These are phyloP conservation scores for Nycticorax nycticorax DNA, from an alignment of 2,113 vertebrate species.

Conservation along the genomic window DNA sequence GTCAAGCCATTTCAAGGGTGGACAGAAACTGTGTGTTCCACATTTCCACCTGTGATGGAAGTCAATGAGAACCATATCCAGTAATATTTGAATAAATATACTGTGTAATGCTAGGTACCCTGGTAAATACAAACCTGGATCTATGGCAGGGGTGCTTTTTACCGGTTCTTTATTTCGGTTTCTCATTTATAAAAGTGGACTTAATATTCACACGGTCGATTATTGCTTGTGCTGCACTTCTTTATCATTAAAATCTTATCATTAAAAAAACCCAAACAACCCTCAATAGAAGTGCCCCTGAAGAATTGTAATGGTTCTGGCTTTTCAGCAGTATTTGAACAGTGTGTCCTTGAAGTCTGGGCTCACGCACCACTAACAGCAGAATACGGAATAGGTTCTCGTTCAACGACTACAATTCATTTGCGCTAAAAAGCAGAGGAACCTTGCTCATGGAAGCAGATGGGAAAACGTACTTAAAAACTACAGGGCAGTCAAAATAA, in stretches of 20 bases:
- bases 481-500: background rate
- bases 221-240: background rate
- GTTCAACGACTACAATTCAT: background rate
- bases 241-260: background rate
- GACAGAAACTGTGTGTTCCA: background rate
- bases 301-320: background rate
- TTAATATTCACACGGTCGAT: background rate
- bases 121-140: background rate
- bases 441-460: background rate
- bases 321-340: background rate
- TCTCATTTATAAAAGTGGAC: background rate
- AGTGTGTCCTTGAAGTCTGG: background rate
- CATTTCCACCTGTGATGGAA: background rate
- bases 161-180: background rate
- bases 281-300: background rate
- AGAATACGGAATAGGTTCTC: background rate
- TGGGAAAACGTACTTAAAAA: background rate
- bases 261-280: background rate
- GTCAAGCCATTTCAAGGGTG: background rate
- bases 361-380: background rate
- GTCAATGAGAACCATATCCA: background rate
- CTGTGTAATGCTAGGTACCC: accelerated
- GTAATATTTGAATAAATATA: background rate
- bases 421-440: background rate
- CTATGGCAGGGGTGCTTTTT: background rate